phyloP scores from a whole-genome alignment of 2,113 vertebrate species.

The Grantiella picta region DNA sequence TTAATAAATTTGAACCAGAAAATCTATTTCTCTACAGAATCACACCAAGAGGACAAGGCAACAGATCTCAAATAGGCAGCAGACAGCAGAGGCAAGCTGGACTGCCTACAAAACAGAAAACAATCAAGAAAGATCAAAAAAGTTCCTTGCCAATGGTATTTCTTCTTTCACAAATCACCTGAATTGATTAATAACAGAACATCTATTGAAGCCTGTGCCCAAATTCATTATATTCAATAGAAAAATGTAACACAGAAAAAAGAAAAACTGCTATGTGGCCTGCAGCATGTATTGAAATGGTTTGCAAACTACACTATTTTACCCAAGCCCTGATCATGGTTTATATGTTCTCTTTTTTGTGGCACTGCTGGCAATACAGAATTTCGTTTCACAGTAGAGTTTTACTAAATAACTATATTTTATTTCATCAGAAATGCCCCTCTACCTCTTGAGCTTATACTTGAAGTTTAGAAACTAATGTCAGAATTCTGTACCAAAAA shows the following conservation, averaged over 20 bases:
- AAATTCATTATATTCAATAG: background rate
- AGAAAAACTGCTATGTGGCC: background rate
- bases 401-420: background rate
- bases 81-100: background rate
- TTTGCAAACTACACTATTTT: background rate
- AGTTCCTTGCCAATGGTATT: background rate
- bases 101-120: background rate
- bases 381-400: background rate
- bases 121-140: background rate
- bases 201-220: background rate
- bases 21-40: background rate
- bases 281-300: background rate
- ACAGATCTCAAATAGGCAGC: background rate
- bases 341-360: background rate
- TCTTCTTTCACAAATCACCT: background rate
- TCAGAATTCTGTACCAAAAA: background rate
- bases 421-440: background rate
- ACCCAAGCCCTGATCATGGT: background rate
- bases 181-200: background rate
- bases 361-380: background rate
- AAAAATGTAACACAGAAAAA: background rate
- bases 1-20: background rate
- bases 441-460: background rate
- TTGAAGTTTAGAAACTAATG: background rate
- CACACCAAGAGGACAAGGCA: background rate